Evolutionary conservation across 2,888 invertebrate genomes (phyloP).

Genomic region (Megalurothrips usitatus): DNA sequence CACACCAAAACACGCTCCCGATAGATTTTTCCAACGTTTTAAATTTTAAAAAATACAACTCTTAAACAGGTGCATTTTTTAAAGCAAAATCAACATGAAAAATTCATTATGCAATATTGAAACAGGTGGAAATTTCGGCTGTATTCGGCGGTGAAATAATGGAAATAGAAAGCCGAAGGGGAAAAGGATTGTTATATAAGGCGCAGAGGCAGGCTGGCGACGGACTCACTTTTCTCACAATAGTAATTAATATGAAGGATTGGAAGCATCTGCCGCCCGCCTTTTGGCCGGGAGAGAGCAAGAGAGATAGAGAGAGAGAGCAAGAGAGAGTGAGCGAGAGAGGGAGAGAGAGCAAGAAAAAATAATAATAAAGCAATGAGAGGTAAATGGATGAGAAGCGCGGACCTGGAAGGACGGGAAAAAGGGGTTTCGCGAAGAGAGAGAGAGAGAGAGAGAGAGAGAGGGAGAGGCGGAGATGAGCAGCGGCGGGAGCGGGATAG

Average conservation of each 20-base stretch:
- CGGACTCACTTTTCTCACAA: slow-evolving; percentile 11
- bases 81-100: too few species aligned
- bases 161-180: not conserved
- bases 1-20: too few species aligned
- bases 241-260: slow-evolving; percentile 27
- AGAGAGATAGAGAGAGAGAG: not conserved
- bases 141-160: not conserved
- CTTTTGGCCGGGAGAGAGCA: not conserved
- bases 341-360: not conserved
- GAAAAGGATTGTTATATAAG: not conserved
- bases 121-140: not conserved
- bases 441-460: slow-evolving; percentile 9
- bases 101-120: too few species aligned
- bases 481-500: not conserved
- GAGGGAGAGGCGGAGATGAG: not conserved
- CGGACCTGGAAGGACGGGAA: too few species aligned
- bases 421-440: not conserved
- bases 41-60: too few species aligned
- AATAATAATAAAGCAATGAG: too few species aligned
- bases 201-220: not conserved
- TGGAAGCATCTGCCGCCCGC: not conserved
- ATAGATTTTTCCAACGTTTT: too few species aligned
- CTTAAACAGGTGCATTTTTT: too few species aligned
- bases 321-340: not conserved
- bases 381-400: too few species aligned